Evolutionary conservation across 2,113 vertebrate genomes (phyloP), one percentile per base, ranked within the genome.

Genomic region (Ceyx margarethae): DNA sequence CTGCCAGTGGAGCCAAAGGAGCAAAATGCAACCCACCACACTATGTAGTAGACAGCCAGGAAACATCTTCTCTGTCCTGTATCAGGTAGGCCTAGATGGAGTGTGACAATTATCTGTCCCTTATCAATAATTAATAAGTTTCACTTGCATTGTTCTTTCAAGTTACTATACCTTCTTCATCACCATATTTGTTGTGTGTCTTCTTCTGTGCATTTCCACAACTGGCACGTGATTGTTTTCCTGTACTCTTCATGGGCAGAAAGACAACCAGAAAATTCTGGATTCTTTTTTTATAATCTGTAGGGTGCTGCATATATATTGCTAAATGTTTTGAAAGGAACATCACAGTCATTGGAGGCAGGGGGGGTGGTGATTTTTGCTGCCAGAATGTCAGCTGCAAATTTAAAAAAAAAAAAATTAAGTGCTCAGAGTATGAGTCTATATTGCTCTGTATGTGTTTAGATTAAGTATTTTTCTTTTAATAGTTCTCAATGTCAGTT

Each of bases 91-190:
- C 35, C 92, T 78, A 77, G 85, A 91, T 19, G 64, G 94, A 89
- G 72, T 80, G 68, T 67, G 46, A 56, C 91, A 93, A 93, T 93
- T 95, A 87, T 51, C 53, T 92, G 51, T 89, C 65, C 83, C 82
- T 89, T 93, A 81, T 65, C 83, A 95, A 93, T 95, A 92, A 94
- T 95, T 89, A 92, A 93, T 89, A 82, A 48, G 89, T 94, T 93
- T 81, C 86, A 62, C 81, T 79, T 91, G 56, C 13, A 71, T 83
- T 94, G 19, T 77, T 77, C 64, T 90, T 93, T 75, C 40, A 60
- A 62, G 75, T 93, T 91, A 77, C 53, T 85, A 50, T 17, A 71
- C 31, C 58, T 87, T 80, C 33, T 66, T 96, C 84, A 74, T 87
- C 78, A 73, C 54, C 46, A 56, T 29, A 64, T 18, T 91, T 3